Evolutionary conservation across 1,140 invertebrate species (phyloP), one percentile per base, ranked within the genome.

Genomic region (Maconellicoccus hirsutus): DNA sequence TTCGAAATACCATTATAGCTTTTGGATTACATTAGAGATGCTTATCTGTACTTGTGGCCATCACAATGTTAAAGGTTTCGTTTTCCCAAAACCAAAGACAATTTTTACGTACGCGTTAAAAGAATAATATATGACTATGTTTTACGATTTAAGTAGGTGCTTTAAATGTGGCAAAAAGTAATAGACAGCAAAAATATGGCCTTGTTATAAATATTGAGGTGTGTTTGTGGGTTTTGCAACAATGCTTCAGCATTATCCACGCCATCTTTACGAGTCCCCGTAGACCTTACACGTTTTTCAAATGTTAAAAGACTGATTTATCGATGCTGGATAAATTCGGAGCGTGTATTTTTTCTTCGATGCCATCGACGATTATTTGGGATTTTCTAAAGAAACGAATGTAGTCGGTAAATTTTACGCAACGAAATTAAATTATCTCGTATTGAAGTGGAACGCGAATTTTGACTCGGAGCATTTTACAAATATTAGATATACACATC

Each of bases 121-220:
- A 14, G 42, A 19, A 52, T 52, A 52, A 52, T 16, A 52, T 52
- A 52, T 52, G n/a, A 16, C 42, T 52, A 38, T 52, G 61, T 66
- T 66, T 66, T 66, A 66, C 16, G 61, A 66, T 66, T 66, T 66
- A 66, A 66, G 61, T 66, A 66, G 61, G 10, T 23, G 25, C 61
- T 26, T 26, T 23, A 26, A 66, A 66, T 66, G 61, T 66, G 61
- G 61, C 21, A 66, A 26, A 66, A 66, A 66, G 21, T 66, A 66
- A 66, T 25, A 66, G 61, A 26, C 25, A 52, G 42, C 7, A 66
- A 25, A 66, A 66, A 66, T 66, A 25, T 66, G 61, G 25, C 61
- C 7, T 19, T 12, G 22, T 66, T 66, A 66, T 66, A 66, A 66
- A 66, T 66, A 66, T 66, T 19, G 22, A 66, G 25, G 61, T 66